These are phyloP conservation scores for Paraplagusia blochii DNA, from an alignment of 2,113 vertebrate genomes.

Conservation along the genomic window DNA sequence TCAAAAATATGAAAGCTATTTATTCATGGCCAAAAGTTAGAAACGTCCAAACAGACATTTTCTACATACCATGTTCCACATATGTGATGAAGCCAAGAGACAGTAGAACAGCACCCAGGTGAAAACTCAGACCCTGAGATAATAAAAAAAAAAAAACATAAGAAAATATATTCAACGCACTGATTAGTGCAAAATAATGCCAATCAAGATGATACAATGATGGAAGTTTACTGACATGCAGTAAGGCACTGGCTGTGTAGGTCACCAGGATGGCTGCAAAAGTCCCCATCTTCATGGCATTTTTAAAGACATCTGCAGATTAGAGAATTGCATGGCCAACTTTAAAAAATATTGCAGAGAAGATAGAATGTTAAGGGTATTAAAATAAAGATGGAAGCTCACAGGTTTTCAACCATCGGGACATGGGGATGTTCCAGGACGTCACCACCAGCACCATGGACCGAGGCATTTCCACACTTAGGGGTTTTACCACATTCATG, in stretches of 20 bases:
- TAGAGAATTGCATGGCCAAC: conserved; percentile 1
- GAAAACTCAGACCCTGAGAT: conserved; percentile 86
- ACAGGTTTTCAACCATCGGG: conserved; percentile 88
- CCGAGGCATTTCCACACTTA: conserved; percentile 84
- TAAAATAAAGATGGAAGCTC: conserved; percentile 29
- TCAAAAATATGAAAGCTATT: not conserved
- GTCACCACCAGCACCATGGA: conserved; percentile 90
- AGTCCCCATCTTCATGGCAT: conserved; percentile 80
- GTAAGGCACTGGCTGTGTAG: conserved; percentile 84
- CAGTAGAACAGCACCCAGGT: conserved; percentile 84
- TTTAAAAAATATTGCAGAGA: not conserved
- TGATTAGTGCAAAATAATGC: not conserved
- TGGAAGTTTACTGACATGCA: conserved; percentile 79
- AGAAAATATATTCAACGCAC: not conserved
- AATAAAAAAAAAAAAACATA: conserved; percentile 17
- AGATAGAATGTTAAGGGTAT: not conserved
- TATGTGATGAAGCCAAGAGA: conserved; percentile 90
- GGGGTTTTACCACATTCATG: conserved; percentile 79
- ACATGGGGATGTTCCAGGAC: conserved; percentile 92
- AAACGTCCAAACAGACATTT: not conserved
- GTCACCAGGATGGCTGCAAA: conserved; percentile 87
- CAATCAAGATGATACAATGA: too few relatives aligned
- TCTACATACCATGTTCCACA: conserved; percentile 81
- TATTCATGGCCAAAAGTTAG: not conserved
- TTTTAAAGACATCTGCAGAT: conserved; percentile 86